Conservation (phyloP, 2,888 invertebrate species). For the Caenorhabditis doughertyi region DNA sequence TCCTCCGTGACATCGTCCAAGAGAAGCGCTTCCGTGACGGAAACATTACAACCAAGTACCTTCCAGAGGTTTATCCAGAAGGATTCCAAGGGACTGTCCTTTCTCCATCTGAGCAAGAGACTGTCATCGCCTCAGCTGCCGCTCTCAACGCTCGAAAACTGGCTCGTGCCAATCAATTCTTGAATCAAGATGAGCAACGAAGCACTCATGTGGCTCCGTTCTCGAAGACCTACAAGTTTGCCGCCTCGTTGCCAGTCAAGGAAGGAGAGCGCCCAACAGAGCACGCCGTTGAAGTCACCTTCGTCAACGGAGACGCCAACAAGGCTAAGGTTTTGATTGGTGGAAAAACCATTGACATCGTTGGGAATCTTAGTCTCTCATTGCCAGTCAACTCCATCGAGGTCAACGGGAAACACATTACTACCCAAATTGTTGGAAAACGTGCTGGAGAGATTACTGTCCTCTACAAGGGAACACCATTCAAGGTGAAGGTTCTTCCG, state of each 20-base stretch:
- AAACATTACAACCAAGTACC: slow-evolving; percentile 86
- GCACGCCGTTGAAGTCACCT: slow-evolving; percentile 69
- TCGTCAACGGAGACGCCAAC: slow-evolving; percentile 71
- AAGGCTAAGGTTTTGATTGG: slow-evolving; percentile 82
- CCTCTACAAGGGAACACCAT: slow-evolving; percentile 84
- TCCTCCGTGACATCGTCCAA: slow-evolving; percentile 86
- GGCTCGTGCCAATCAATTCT: slow-evolving; percentile 75
- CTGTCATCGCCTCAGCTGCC: slow-evolving; percentile 83
- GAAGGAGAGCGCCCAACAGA: slow-evolving; percentile 70
- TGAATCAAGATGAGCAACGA: slow-evolving; percentile 67
- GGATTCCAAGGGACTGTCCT: slow-evolving; percentile 84
- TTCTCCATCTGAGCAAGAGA: slow-evolving; percentile 82
- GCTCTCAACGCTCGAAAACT: slow-evolving; percentile 76
- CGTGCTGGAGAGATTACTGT: slow-evolving; percentile 83
- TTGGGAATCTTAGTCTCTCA: slow-evolving; percentile 84
- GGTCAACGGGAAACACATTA: slow-evolving; percentile 83
- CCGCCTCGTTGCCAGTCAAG: slow-evolving; percentile 77
- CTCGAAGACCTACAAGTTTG: slow-evolving; percentile 76
- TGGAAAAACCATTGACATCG: slow-evolving; percentile 82
- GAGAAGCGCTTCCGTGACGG: slow-evolving; percentile 86
- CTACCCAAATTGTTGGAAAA: slow-evolving; percentile 84
- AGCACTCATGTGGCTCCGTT: slow-evolving; percentile 69
- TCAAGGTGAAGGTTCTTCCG: slow-evolving; percentile 84
- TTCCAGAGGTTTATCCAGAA: slow-evolving; percentile 86
- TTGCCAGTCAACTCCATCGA: slow-evolving; percentile 84